Evolutionary conservation across 2,888 invertebrate genomes (phyloP), one percentile per base, ranked within the genome.

Genomic region (Brachyopa scutellaris): DNA sequence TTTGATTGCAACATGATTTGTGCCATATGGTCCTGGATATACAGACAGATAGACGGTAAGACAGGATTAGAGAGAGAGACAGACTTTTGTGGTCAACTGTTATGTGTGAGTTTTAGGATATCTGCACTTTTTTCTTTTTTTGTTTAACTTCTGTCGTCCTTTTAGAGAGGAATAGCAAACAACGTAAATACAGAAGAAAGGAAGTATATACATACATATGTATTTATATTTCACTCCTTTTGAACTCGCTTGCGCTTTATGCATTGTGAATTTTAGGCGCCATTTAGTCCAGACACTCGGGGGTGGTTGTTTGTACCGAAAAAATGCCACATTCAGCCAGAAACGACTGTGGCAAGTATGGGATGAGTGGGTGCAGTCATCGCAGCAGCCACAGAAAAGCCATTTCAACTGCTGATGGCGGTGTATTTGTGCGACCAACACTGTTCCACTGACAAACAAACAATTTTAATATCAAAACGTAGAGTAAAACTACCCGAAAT

Each of bases 201-300:
- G 9, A 40, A n/a, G 11, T 11, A 1, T n/a, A 11, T 36, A 51
- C n/a, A 29, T 9, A 21, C 1, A 9, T 13, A 53, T 23, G 13
- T 29, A 11, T 19, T n/a, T n/a, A 40, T 64, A 47, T 38, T 31
- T 36, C 36, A n/a, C n/a, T n/a, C 51, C 40, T 49, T 64, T 57
- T 47, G 42, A 64, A 78, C 57, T 72, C 40, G 21, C 64, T 77
- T 47, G 67, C 49, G 78, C 72, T 73, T 69, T 74, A 74, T 77
- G 77, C 66, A 78, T 66, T 72, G 70, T 84, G 76, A 82, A 64
- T 80, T 84, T 78, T 73, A 84, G 86, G 86, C 86, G 86, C 86
- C 86, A 85, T 79, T 69, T 79, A 74, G 86, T 84, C 86, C 85
- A 86, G 86, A 86, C 86, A 85, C 70, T 76, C 62, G 84, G 76